Percentiles rank a stretch among this genome's conserved stretches.
These are phyloP conservation scores for Andrena camellia DNA, from an alignment of 2,888 invertebrate genomes.

Conservation along the genomic window DNA sequence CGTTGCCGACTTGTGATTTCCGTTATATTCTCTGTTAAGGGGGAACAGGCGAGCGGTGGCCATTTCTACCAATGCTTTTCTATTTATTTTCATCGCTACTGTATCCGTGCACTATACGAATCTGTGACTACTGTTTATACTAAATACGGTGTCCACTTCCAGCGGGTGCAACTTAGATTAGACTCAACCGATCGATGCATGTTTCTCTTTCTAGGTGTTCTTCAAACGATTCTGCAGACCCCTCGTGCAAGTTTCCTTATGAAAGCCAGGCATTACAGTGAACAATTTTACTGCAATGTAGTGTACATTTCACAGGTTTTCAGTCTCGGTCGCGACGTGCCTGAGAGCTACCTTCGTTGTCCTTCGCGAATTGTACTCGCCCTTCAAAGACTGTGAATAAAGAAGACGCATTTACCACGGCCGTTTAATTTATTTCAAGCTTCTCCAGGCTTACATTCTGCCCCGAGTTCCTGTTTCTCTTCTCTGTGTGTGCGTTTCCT, in stretches of 20 bases:
- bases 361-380: slow-evolving; percentile 14
- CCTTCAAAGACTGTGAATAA: slow-evolving; percentile 28
- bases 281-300: not conserved
- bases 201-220: not conserved
- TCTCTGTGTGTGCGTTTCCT: not conserved
- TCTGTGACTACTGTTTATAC: too few species aligned
- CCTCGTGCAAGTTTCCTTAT: too few species aligned
- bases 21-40: not conserved
- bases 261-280: too few species aligned
- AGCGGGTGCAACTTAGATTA: not conserved
- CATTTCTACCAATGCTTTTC: too few species aligned
- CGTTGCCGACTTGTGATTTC: not conserved
- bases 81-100: too few species aligned
- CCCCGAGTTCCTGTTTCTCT: not conserved
- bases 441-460: too few species aligned
- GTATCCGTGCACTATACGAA: too few species aligned
- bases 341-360: not conserved
- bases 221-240: not conserved
- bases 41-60: too few species aligned
- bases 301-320: not conserved
- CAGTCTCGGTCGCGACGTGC: not conserved
- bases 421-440: not conserved
- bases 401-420: not conserved
- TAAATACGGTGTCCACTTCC: too few species aligned
- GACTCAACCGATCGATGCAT: not conserved